Evolutionary conservation across 2,797 vertebrate species (phyloP), one percentile per base, ranked within the genome.

Genomic region (Myripristis murdjan): DNA sequence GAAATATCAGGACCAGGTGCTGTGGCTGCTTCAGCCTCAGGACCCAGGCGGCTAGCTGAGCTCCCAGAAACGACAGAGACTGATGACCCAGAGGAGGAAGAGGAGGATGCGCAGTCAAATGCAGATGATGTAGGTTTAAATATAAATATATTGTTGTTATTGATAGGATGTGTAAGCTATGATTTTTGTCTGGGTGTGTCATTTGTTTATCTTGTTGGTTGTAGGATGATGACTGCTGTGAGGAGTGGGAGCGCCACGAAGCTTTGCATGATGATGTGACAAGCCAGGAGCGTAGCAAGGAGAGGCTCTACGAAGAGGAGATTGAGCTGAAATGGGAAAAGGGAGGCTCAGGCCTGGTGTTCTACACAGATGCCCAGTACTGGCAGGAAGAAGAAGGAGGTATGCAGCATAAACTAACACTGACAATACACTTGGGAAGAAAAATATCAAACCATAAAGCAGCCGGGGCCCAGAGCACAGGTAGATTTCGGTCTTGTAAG

Each of bases 261-360:
- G 97, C 98, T 0, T 88, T 99, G 79, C 95, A 98, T 0, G 97
- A 99, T 2, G 98, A 99, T 0, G 95, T 99, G 56, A 96, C 97
- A 0, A 87, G 94, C 80, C 98, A 99, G 92, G 97, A 98, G 28
- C 95, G 97, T 6, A 80, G 33, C 41, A 92, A 96, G 44, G 97
- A 99, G 86, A 90, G 96, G 33, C 94, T 99, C 57, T 99, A 81
- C 35, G 98, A 99, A 75, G 97, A 99, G 84, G 94, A 97, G 90
- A 97, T 99, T 0, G 98, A 99, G 91, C 87, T 99, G 37, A 98
- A 99, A 88, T 99, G 98, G 98, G 98, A 99, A 90, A 99, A 99
- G 24, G 98, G 98, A 0, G 98, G 98, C 48, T 97, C 98, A 0
- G 98, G 98, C 61, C 93, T 99, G 9, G 98, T 99, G 14, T 99